phyloP scores from a whole-genome alignment of 2,113 vertebrate species.

The Otis tarda region DNA sequence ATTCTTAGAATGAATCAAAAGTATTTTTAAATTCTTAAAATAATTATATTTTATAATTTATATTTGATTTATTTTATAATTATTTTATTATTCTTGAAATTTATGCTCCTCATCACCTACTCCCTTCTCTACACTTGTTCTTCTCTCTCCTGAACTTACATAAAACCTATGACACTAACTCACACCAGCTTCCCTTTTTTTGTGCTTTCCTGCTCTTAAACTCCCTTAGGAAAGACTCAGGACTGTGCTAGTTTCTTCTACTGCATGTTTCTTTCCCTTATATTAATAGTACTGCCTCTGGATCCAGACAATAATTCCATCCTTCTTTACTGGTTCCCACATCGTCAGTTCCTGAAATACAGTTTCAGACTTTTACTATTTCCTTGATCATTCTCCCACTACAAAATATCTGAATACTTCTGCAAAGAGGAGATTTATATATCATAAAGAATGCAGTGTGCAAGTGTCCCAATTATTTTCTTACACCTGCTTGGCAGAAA shows the following conservation, averaged over 20 bases:
- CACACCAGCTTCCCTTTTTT: background rate
- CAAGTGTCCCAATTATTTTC: background rate
- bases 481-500: background rate
- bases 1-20: background rate
- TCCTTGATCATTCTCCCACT: background rate
- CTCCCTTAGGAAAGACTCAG: background rate
- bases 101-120: background rate
- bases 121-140: background rate
- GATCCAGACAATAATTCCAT: background rate
- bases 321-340: background rate
- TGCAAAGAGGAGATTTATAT: background rate
- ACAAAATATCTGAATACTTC: background rate
- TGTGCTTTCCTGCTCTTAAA: background rate
- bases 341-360: background rate
- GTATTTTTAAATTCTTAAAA: background rate
- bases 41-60: too few relatives aligned
- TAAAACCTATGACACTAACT: background rate
- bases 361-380: background rate
- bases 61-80: too few relatives aligned
- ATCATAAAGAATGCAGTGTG: background rate
- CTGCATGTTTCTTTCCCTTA: background rate
- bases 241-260: background rate
- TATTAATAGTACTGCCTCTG: background rate
- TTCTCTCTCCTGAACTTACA: background rate
- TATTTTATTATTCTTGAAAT: too few relatives aligned